Base-by-base conservation (phyloP, 2,113 vertebrate species). In the Danionella cerebrum region DNA sequence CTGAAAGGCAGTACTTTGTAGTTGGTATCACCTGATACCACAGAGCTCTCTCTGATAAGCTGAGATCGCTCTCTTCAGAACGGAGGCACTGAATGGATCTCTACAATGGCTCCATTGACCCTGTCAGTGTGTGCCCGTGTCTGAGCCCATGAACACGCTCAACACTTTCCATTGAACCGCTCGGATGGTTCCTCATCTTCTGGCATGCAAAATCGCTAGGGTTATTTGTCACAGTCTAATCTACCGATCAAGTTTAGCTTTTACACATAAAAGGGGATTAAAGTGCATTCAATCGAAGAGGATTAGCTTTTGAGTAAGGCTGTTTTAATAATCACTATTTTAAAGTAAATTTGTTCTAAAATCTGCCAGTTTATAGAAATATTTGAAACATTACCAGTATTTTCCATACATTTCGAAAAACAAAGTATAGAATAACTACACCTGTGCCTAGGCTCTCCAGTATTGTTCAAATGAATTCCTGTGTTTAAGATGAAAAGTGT, bases 21-120 rank as follows among this genome's bases (percentile, higher is more conserved):
- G 51, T 55, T 38, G 1, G 14, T 29, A 64, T 67, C 62, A 73
- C 70, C 70, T 73, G 67, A 65, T 57, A 47, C 71, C 63, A n/a
- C 52, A 24, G 22, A 51, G 52, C 50, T 55, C 29, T 16, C 54
- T 65, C 58, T 42, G 36, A 62, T 72, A 76, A 69, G 42, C 66
- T 24, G 19, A 58, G 62, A 55, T 60, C 44, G 45, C 50, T 31
- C 60, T 57, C 18, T 38, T 27, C 60, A 65, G 63, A 75, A 54
- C 45, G 29, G 42, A 13, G 19, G 54, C 11, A 42, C 51, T 67
- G 41, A 67, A 57, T 36, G 44, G 41, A 41, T 24, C 33, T 10
- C 42, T 44, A 76, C 70, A 70, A 73, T 70, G 27, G 60, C 25
- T 50, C 74, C 62, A 67, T 76, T 76, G 74, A 72, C 74, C 71